A percentile compares a stretch with the other conserved stretches of the same genome.
Conservation (phyloP, 2,888 invertebrate genomes). For the Petrolisthes manimaculis region DNA sequence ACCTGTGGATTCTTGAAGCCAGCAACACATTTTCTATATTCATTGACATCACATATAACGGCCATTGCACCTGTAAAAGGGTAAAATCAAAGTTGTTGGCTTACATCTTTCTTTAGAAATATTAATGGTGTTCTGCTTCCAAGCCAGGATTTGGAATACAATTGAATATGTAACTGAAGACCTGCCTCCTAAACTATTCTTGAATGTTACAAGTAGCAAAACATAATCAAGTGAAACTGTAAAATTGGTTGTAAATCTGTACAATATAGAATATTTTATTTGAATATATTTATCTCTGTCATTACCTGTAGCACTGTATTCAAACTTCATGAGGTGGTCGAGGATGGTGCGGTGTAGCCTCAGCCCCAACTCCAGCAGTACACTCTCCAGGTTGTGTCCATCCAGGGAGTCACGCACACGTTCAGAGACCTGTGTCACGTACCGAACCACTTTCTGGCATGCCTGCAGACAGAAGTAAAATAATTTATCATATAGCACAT, state of each 20-base stretch:
- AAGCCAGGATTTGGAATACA: too few species aligned
- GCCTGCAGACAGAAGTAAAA: constrained; percentile 73
- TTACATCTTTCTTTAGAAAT: too few species aligned
- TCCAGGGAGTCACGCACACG: constrained; percentile 87
- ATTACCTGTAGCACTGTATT: constrained; percentile 90
- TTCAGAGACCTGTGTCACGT: constrained; percentile 81
- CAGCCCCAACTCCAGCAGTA: constrained; percentile 89
- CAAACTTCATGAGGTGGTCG: constrained; percentile 93
- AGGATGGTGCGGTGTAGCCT: constrained; percentile 93
- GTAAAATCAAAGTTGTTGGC: background rate
- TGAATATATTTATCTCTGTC: too few species aligned
- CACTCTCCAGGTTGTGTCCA: constrained; percentile 89
- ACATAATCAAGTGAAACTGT: too few species aligned
- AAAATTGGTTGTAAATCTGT: too few species aligned
- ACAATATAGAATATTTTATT: too few species aligned
- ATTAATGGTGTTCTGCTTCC: too few species aligned
- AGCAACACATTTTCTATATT: constrained; percentile 92
- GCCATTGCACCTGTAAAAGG: constrained; percentile 87
- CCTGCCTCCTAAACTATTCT: background rate
- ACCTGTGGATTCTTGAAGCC: constrained; percentile 83
- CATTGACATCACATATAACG: constrained; percentile 97
- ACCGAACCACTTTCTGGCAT: constrained; percentile 85
- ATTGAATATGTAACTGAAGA: background rate
- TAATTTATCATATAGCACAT: background rate
- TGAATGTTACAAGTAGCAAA: too few species aligned